These are phyloP conservation scores for Sclerurus mexicanus DNA, from an alignment of 2,113 vertebrate species.

Conservation along the genomic window DNA sequence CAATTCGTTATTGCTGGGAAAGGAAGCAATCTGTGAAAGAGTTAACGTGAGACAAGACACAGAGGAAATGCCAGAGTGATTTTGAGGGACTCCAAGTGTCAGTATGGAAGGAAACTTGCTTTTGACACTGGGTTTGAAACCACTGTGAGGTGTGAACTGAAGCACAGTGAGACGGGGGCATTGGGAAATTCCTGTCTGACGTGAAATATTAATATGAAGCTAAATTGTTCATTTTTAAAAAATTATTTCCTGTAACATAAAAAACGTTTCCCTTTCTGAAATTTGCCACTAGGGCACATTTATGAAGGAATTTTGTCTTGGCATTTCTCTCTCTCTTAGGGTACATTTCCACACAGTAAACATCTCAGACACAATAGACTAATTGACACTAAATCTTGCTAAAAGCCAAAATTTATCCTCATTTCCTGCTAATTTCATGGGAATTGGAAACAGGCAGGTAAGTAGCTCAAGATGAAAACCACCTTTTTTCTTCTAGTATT, in stretches of 20 bases:
- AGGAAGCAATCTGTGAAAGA: background rate
- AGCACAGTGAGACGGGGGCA: background rate
- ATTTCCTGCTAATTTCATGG: background rate
- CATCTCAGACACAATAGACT: background rate
- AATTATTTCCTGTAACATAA: background rate
- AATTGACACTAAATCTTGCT: background rate
- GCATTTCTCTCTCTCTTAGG: background rate
- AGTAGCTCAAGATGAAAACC: background rate
- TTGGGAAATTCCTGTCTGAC: background rate
- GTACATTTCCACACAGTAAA: background rate
- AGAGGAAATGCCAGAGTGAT: background rate
- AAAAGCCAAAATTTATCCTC: background rate
- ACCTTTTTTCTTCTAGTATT: background rate
- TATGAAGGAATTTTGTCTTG: background rate
- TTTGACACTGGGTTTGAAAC: background rate
- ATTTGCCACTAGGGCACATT: background rate
- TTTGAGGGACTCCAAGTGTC: background rate
- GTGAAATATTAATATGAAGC: background rate
- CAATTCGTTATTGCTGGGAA: background rate
- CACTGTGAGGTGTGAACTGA: background rate
- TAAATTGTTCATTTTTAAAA: background rate
- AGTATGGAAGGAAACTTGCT: background rate
- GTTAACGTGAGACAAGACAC: background rate
- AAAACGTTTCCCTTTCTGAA: background rate
- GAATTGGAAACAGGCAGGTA: background rate